Evolutionary conservation across 2,888 invertebrate species (phyloP), one percentile per base, ranked within the genome.

Genomic region (Liodrosophila aerea): DNA sequence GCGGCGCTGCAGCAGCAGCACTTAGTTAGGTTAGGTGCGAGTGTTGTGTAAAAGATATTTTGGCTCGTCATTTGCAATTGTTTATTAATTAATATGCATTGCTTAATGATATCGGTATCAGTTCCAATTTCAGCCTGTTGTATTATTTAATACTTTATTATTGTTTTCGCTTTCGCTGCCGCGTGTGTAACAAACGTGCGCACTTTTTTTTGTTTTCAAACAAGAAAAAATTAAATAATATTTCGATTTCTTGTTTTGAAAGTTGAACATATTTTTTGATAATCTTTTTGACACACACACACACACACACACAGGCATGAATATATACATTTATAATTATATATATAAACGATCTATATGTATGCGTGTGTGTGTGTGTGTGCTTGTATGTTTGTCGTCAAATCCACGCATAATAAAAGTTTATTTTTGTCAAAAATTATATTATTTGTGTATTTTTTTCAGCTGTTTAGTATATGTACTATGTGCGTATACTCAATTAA

Each of bases 161-260:
- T 46, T 13, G 47, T 54, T 33, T 45, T 65, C 46, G 64, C 49
- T 66, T 75, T 66, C 50, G 49, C 39, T 54, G 75, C 64, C 85
- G 83, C 63, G 83, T 71, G 83, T 71, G 83, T 78, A 85, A 85
- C 85, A 78, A 85, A 82, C 85, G 65, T 75, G 75, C 62, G 83
- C 78, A 85, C 73, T 41, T 64, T 50, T 53, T 62, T 45, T 49
- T 29, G 15, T 46, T 52, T 53, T 45, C 18, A 33, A 49, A 22
- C 39, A 34, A 47, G 27, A 33, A 49, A 22, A 44, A 34, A 47
- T 47, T 52, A 16, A 0, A 50, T 34, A 22, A 22, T 44, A 47
- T n/a, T 65, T 57, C 29, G 54, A 30, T 64, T 65, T 46, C 53
- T 54, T 67, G 54, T 64, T 60, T 62, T 57, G 60, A 64, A 60